phyloP scores from a whole-genome alignment of 2,888 invertebrate genomes.

The Morpho helenor region DNA sequence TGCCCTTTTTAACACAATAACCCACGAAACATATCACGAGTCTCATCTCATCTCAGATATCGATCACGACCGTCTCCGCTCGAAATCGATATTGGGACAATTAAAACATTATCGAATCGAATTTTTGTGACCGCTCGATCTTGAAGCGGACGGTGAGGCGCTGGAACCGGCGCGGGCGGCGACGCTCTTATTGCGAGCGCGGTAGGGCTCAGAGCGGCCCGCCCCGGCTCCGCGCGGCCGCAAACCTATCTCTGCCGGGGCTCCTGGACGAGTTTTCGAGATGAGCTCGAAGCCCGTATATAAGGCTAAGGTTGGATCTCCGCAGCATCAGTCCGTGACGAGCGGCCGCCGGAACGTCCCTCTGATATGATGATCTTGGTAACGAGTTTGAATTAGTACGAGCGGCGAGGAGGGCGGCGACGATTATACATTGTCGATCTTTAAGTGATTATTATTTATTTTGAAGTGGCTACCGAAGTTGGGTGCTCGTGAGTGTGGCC shows the following conservation, averaged over 20 bases:
- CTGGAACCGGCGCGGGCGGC: neutral
- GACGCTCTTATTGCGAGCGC: neutral
- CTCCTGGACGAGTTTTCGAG: slow-evolving; percentile 62
- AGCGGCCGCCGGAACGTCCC: slow-evolving; percentile 34
- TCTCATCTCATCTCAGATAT: slow-evolving; percentile 10
- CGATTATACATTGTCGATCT: no score
- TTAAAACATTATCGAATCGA: slow-evolving; percentile 37
- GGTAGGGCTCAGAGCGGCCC: neutral
- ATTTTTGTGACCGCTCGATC: slow-evolving; percentile 43
- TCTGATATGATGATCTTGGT: slow-evolving; percentile 53
- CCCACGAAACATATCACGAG: slow-evolving; percentile 19
- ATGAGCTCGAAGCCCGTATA: slow-evolving; percentile 63
- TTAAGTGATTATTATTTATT: no score
- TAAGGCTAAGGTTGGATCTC: slow-evolving; percentile 51
- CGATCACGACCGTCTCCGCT: slow-evolving; percentile 16
- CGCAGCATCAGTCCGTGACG: slow-evolving; percentile 52
- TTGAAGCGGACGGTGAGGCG: slow-evolving; percentile 30
- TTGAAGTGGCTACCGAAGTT: no score
- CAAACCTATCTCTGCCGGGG: slow-evolving; percentile 36
- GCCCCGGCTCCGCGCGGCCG: slow-evolving; percentile 15
- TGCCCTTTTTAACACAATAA: slow-evolving; percentile 6
- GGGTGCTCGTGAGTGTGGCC: no score
- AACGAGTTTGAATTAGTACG: slow-evolving; percentile 32
- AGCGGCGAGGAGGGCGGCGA: no score
- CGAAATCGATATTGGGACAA: slow-evolving; percentile 40